These are phyloP conservation scores for Pampus argenteus DNA, from an alignment of 2,797 vertebrate species.

Conservation along the genomic window DNA sequence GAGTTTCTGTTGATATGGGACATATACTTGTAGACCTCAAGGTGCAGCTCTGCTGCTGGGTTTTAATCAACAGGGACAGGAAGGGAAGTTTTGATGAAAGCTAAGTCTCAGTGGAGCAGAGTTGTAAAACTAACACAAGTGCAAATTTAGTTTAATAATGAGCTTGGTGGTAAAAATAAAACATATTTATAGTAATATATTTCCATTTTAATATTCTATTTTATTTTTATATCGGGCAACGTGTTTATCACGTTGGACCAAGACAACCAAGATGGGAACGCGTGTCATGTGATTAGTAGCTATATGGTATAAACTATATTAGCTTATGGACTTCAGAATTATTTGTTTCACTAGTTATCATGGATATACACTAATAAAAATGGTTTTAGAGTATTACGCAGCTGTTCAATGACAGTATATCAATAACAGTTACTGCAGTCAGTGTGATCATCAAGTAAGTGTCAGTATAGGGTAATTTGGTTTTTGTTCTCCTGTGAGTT, in stretches of 20 bases:
- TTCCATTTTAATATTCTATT: background rate
- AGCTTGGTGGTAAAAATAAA: background rate
- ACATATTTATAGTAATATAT: too few relatives aligned
- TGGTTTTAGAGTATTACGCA: too few relatives aligned
- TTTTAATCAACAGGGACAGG: constrained; percentile 49
- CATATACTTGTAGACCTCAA: constrained; percentile 33
- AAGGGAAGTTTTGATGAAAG: constrained; percentile 16
- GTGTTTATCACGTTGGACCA: background rate
- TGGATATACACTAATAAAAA: too few relatives aligned
- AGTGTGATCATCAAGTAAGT: background rate
- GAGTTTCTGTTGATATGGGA: constrained; percentile 35
- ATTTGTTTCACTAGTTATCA: too few relatives aligned
- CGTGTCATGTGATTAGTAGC: too few relatives aligned
- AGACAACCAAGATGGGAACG: too few relatives aligned
- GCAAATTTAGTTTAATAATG: background rate
- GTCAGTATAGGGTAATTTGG: background rate
- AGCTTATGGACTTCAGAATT: too few relatives aligned
- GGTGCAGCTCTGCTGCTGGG: constrained; percentile 19
- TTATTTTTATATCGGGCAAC: background rate
- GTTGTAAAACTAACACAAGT: background rate
- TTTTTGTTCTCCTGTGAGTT: constrained; percentile 29
- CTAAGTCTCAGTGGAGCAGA: constrained; percentile 24
- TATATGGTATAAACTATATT: too few relatives aligned
- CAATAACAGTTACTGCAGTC: background rate
- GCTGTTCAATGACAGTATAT: too few relatives aligned